phyloP scores from a whole-genome alignment of 2,888 invertebrate species.

The Metacarcinus magister region DNA sequence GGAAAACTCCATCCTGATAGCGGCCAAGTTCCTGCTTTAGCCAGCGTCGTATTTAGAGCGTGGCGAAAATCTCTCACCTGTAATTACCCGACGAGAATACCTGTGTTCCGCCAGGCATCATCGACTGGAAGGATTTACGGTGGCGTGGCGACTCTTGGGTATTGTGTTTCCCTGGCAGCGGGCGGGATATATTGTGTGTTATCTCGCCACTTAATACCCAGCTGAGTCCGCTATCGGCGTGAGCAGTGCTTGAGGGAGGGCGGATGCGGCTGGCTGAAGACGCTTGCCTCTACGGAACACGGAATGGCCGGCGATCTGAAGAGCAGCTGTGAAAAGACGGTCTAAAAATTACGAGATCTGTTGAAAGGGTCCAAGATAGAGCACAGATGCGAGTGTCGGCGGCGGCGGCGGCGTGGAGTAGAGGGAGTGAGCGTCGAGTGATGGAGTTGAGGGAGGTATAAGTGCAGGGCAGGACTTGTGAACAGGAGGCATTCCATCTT shows the following conservation, averaged over 20 bases:
- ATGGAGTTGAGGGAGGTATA: constrained; percentile 29
- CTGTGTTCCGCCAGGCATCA: constrained; percentile 54
- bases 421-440: constrained; percentile 37
- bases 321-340: constrained; percentile 49
- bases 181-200: constrained; percentile 46
- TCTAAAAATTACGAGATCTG: constrained; percentile 14
- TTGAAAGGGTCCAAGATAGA: constrained; percentile 17
- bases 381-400: constrained; percentile 2
- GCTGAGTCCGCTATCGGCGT: constrained; percentile 54
- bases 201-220: constrained; percentile 56
- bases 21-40: not conserved
- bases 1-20: constrained; percentile 47
- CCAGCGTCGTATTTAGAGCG: constrained; percentile 61
- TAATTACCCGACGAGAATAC: constrained; percentile 58
- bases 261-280: constrained; percentile 26
- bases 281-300: not conserved
- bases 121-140: constrained; percentile 61
- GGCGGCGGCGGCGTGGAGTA: constrained; percentile 46
- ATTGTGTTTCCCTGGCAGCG: constrained; percentile 54
- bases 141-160: constrained; percentile 50
- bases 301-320: not conserved
- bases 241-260: constrained; percentile 42
- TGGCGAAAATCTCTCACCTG: constrained; percentile 67
- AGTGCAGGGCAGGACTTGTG: constrained; percentile 21
- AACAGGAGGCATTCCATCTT: constrained; percentile 8